Conservation (phyloP, 2,797 vertebrate species). For the Babyrousa celebensis region DNA sequence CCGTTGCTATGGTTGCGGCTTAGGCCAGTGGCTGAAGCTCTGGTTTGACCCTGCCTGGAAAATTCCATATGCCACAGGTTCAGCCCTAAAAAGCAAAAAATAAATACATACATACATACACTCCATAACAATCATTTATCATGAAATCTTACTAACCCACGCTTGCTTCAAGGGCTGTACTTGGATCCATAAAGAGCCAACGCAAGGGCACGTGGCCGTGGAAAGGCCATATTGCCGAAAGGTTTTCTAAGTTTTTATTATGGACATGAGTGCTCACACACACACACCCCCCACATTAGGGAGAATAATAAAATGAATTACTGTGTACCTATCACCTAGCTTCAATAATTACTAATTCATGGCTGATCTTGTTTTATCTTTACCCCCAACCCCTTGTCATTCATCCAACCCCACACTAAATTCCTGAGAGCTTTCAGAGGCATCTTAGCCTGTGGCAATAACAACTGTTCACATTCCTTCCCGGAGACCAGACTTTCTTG, state of each 20-base stretch:
- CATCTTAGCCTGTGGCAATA: slow-evolving; percentile 22
- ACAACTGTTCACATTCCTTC: background rate
- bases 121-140: slow-evolving; percentile 47
- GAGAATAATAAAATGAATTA: background rate
- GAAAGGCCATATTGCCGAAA: background rate
- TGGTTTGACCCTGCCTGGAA: too few relatives aligned
- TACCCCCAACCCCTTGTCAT: background rate
- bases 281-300: background rate
- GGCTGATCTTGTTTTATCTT: background rate
- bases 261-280: slow-evolving; percentile 50
- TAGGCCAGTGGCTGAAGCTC: too few relatives aligned
- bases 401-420: background rate
- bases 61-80: too few relatives aligned
- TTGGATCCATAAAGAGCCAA: background rate
- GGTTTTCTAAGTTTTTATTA: slow-evolving; percentile 56
- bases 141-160: background rate
- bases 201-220: background rate
- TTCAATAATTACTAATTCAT: background rate
- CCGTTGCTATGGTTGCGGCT: too few relatives aligned
- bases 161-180: slow-evolving; percentile 25
- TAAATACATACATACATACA: slow-evolving; percentile 7
- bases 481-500: background rate
- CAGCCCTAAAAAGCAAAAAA: too few relatives aligned
- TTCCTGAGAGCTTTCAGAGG: slow-evolving; percentile 47
- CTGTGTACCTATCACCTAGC: background rate